Conservation (phyloP, 2,113 vertebrate species). For the Bos javanicus region DNA sequence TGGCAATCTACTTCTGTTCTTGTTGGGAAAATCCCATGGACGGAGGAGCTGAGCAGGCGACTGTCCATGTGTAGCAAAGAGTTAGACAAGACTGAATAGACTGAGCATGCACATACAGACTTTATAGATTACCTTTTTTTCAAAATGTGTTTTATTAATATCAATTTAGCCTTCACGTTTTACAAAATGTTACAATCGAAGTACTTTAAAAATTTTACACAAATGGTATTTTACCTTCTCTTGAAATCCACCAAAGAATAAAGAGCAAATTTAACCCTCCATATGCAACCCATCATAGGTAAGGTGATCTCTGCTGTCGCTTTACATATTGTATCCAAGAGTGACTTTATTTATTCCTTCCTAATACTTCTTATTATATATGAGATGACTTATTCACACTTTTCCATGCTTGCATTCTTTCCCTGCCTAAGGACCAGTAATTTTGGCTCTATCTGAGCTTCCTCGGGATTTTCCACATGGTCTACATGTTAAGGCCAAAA, state of each 20-base stretch:
- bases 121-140: background rate
- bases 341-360: conserved; percentile 49
- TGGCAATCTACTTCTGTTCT: accelerated
- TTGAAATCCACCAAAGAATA: conserved; percentile 60
- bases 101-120: background rate
- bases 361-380: conserved; percentile 56
- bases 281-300: background rate
- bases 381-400: conserved; percentile 49
- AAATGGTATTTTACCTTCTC: background rate
- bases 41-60: background rate
- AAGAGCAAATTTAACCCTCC: conserved; percentile 36
- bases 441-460: conserved; percentile 69
- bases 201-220: background rate
- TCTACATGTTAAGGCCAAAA: conserved; percentile 70
- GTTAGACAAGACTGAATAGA: background rate
- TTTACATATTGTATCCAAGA: conserved; percentile 38
- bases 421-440: conserved; percentile 52
- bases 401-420: conserved; percentile 66
- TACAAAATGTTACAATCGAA: background rate
- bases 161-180: background rate
- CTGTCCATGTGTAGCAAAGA: background rate
- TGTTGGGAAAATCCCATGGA: background rate
- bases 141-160: background rate
- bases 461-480: conserved; percentile 38
- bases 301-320: conserved; percentile 2